Evolutionary conservation across 1,140 invertebrate species (phyloP).

Genomic region (Onthophagus taurus): DNA sequence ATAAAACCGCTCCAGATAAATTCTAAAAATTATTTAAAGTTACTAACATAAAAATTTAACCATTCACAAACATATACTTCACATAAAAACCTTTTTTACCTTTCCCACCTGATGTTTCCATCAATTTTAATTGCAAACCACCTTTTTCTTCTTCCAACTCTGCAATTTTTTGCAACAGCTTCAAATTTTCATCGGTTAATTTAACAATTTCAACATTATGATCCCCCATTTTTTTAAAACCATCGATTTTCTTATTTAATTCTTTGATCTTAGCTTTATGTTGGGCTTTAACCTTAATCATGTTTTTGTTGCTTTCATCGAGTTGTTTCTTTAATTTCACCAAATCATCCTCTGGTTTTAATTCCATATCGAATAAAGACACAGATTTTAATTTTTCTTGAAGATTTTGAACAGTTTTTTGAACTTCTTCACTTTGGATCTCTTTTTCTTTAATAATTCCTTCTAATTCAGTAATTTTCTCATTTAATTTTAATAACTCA

Average conservation of each 20-base stretch:
- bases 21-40: too few relatives aligned
- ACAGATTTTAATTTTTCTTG: constrained; percentile 15
- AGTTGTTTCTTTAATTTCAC: constrained; percentile 55
- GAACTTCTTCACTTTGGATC: too few relatives aligned
- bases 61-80: too few relatives aligned
- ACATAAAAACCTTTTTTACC: too few relatives aligned
- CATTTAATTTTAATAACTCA: background rate
- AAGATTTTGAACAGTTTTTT: too few relatives aligned
- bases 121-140: constrained; percentile 63
- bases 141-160: constrained; percentile 79
- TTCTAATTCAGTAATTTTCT: constrained; percentile 1
- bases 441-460: too few relatives aligned
- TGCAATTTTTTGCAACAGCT: constrained; percentile 66
- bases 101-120: constrained; percentile 71
- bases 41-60: too few relatives aligned
- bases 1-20: too few relatives aligned
- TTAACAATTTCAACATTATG: constrained; percentile 56
- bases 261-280: constrained; percentile 73
- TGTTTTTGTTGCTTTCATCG: constrained; percentile 67
- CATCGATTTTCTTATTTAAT: constrained; percentile 71
- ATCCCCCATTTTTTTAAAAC: constrained; percentile 63
- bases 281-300: constrained; percentile 75
- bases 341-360: constrained; percentile 41
- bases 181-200: constrained; percentile 46
- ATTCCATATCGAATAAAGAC: constrained; percentile 21